Evolutionary conservation across 2,888 invertebrate species (phyloP), one percentile per base, ranked within the genome.

Genomic region (Parochlus steinenii): DNA sequence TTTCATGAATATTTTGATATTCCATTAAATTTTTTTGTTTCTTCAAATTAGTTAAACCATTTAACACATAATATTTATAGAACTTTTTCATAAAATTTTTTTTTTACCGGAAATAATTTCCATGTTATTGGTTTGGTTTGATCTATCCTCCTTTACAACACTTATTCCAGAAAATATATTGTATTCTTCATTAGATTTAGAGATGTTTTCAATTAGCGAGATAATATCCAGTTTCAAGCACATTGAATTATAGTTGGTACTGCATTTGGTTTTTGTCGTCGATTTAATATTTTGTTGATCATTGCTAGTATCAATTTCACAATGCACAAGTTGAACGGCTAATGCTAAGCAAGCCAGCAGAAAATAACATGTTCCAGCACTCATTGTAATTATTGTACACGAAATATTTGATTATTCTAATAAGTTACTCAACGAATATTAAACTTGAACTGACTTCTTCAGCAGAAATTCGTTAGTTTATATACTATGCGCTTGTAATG

Each of bases 201-300:
- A 71, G 20, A 83, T 50, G 31, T 73, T 71, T 49, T 83, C 82
- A 42, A 85, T 64, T 48, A 82, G 71, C 4, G 76, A 75, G 2
- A 81, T 68, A 29, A 79, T 69, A 47, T 82, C 81, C 41, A 83
- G 61, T 51, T 83, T 85, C 24, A 83, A 57, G 49, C 85, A 85
- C 50, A 78, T 77, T 16, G 74, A 63, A 51, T 74, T 79, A 47
- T 74, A 71, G 1, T 62, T 57, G 16, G 62, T 63, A 24, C 61
- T 61, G 52, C 76, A 76, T 12, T 36, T 36, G 11, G 30, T 14
- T 29, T 36, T 36, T n/a, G 26, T 17, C 14, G 16, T 28, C 15
- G 18, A 14, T 24, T 36, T 36, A n/a, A n/a, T n/a, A n/a, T n/a
- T n/a, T 20, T 8, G 14, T 14, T 36, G 30, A n/a, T 36, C 36